Evolutionary conservation across 1,140 invertebrate species (phyloP).

Genomic region (Platyscapa corneri): DNA sequence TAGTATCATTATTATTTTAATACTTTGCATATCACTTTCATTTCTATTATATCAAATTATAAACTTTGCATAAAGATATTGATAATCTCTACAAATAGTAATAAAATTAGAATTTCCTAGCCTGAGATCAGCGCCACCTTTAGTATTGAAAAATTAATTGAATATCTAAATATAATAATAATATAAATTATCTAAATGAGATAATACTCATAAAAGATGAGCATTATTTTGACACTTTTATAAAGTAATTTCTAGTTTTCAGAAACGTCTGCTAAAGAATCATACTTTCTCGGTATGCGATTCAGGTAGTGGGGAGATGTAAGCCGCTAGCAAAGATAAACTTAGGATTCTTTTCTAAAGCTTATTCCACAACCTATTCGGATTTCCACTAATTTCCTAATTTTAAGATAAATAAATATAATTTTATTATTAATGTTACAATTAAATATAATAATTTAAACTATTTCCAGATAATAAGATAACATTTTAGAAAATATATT

Average conservation of each 20-base stretch:
- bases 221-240: background rate
- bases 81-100: background rate
- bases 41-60: background rate
- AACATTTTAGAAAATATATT: too few relatives aligned
- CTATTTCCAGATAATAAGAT: too few relatives aligned
- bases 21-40: background rate
- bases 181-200: background rate
- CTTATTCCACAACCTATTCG: constrained; percentile 5
- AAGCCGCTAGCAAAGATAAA: background rate
- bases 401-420: background rate
- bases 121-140: constrained; percentile 27
- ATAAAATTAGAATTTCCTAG: constrained; percentile 3
- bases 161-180: background rate
- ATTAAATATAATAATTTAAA: too few relatives aligned
- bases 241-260: background rate
- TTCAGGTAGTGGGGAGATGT: background rate
- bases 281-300: background rate
- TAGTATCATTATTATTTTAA: background rate
- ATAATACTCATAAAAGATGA: background rate
- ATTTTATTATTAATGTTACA: too few relatives aligned
- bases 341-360: constrained; percentile 18
- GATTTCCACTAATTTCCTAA: background rate
- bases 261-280: background rate
- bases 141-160: background rate
- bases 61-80: background rate